Evolutionary conservation across 2,797 vertebrate genomes (phyloP).

Genomic region (Gorsachius magnificus): DNA sequence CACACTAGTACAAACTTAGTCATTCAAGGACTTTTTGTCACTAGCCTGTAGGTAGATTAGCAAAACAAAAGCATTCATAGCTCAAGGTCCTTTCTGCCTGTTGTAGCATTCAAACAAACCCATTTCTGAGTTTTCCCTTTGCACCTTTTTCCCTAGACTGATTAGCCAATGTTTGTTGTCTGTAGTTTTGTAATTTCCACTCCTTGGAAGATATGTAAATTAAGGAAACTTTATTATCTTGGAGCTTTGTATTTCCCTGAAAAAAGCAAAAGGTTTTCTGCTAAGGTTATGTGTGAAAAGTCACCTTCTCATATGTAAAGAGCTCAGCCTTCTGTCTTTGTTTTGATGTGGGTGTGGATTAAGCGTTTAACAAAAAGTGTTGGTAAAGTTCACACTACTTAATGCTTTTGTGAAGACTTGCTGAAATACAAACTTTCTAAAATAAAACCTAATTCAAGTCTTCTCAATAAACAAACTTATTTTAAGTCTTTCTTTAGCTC

Average conservation of each 20-base stretch:
- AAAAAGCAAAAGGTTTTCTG: slow-evolving; percentile 53
- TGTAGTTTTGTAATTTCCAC: slow-evolving; percentile 58
- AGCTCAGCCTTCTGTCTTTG: slow-evolving; percentile 49
- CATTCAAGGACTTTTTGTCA: neutral
- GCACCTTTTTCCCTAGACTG: slow-evolving; percentile 24
- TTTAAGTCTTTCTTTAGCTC: slow-evolving; percentile 7
- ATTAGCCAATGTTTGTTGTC: slow-evolving; percentile 41
- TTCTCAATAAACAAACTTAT: slow-evolving; percentile 7
- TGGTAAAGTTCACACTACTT: slow-evolving; percentile 50
- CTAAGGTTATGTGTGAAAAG: slow-evolving; percentile 62
- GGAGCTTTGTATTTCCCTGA: slow-evolving; percentile 27
- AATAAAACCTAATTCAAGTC: neutral
- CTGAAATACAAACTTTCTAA: slow-evolving; percentile 12
- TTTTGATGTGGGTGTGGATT: slow-evolving; percentile 63
- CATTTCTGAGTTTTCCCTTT: slow-evolving; percentile 1
- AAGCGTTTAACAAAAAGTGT: slow-evolving; percentile 35
- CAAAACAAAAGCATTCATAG: slow-evolving; percentile 26
- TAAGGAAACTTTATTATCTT: slow-evolving; percentile 34
- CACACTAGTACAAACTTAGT: neutral
- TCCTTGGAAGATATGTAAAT: slow-evolving; percentile 56
- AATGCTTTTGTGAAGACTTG: slow-evolving; percentile 22
- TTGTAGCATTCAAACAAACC: slow-evolving; percentile 28
- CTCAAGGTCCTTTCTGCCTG: neutral
- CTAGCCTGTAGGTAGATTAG: neutral
- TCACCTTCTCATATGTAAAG: slow-evolving; percentile 59